Evolutionary conservation across 2,888 invertebrate species (phyloP).

Genomic region (Neoscelio sp.): DNA sequence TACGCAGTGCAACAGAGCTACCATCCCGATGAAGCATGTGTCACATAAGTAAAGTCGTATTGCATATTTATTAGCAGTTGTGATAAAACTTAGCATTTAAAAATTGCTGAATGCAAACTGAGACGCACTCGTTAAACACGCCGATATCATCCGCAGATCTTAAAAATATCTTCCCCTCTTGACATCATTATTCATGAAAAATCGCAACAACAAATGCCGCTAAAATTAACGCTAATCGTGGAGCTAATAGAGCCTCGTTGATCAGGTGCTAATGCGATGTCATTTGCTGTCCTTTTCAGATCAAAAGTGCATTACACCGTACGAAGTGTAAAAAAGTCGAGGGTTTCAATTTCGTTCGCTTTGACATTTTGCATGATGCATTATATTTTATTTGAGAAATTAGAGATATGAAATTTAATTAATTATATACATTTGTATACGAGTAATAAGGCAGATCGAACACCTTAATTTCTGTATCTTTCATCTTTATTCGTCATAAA

Average conservation of each 20-base stretch:
- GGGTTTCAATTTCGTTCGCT: no score
- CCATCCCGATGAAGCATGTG: conserved; percentile 52
- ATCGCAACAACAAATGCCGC: conserved; percentile 43
- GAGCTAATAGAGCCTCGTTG: conserved; percentile 38
- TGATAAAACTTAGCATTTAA: conserved; percentile 9
- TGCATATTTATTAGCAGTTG: conserved; percentile 54
- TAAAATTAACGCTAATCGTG: conserved; percentile 59
- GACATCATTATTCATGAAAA: conserved; percentile 49
- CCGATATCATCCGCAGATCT: neutral
- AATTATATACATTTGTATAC: no score
- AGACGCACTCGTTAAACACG: conserved; percentile 44
- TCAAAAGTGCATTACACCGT: conserved; percentile 1
- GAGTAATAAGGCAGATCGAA: no score
- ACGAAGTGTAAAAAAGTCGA: no score
- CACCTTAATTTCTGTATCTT: no score
- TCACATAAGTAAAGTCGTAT: conserved; percentile 15
- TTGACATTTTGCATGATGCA: no score
- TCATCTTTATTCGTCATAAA: no score
- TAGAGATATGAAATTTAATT: no score
- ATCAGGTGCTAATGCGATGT: conserved; percentile 49
- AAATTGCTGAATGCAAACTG: conserved; percentile 56
- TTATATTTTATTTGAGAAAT: no score
- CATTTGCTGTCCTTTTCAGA: conserved; percentile 23
- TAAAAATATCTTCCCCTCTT: neutral
- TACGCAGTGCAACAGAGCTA: conserved; percentile 45